These are phyloP conservation scores for Tenebrio molitor DNA, from an alignment of 1,140 invertebrate species.

Conservation along the genomic window DNA sequence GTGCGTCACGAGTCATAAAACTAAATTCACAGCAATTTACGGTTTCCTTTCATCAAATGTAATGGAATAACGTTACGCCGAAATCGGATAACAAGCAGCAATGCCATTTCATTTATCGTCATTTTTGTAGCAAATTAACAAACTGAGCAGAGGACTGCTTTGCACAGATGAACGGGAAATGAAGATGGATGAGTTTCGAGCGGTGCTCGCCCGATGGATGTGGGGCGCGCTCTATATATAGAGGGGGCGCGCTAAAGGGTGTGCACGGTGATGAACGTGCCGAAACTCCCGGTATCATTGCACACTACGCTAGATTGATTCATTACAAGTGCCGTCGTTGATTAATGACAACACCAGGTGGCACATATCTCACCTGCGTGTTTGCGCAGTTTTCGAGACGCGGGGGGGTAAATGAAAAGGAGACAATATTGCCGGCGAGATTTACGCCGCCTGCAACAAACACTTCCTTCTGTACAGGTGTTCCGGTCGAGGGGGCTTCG, in stretches of 20 bases:
- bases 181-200: constrained; percentile 48
- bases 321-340: constrained; percentile 44
- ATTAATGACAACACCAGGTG: constrained; percentile 46
- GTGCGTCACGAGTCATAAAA: constrained; percentile 47
- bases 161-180: constrained; percentile 48
- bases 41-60: constrained; percentile 54
- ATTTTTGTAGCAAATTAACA: constrained; percentile 54
- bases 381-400: constrained; percentile 24
- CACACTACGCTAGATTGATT: constrained; percentile 43
- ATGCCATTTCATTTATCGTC: constrained; percentile 52
- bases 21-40: constrained; percentile 40
- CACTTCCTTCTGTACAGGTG: not conserved
- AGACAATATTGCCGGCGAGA: constrained; percentile 37
- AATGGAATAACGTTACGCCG: constrained; percentile 48
- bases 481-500: no score
- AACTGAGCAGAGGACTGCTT: constrained; percentile 38
- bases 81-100: constrained; percentile 43
- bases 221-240: constrained; percentile 8
- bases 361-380: constrained; percentile 44
- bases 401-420: constrained; percentile 39
- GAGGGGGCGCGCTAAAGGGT: not conserved
- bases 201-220: constrained; percentile 1
- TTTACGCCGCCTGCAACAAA: constrained; percentile 4
- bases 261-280: constrained; percentile 5
- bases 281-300: constrained; percentile 39